phyloP scores from a whole-genome alignment of 2,888 invertebrate species.

The Pinctada fucata region DNA sequence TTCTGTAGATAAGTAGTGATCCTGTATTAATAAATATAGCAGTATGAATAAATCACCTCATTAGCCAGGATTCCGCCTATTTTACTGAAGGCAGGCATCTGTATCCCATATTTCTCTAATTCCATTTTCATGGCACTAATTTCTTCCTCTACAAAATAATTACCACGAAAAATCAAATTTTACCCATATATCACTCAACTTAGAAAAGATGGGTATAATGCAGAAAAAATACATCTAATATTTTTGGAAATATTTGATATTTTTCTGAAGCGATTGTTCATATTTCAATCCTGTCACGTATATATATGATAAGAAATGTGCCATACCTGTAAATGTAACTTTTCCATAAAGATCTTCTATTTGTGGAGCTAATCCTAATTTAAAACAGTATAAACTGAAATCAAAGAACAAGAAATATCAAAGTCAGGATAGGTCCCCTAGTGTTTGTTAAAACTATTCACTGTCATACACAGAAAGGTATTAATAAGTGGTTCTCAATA shows the following conservation, averaged over 20 bases:
- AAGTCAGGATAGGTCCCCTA: neutral
- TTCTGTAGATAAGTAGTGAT: too few relatives aligned
- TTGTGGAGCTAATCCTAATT: slow-evolving; percentile 84
- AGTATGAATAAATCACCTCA: slow-evolving; percentile 64
- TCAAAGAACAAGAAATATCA: slow-evolving; percentile 18
- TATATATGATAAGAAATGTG: too few relatives aligned
- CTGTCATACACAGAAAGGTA: neutral
- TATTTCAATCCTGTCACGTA: too few relatives aligned
- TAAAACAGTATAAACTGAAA: slow-evolving; percentile 77
- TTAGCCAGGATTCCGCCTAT: slow-evolving; percentile 85
- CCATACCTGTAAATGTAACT: slow-evolving; percentile 81
- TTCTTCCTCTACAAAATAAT: slow-evolving; percentile 79
- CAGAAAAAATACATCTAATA: neutral
- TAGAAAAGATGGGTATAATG: neutral
- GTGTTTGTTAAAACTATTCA: too few relatives aligned
- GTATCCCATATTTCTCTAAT: slow-evolving; percentile 84
- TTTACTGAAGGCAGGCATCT: slow-evolving; percentile 86
- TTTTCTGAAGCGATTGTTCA: too few relatives aligned
- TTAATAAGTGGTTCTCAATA: slow-evolving; percentile 13
- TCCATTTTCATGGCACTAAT: slow-evolving; percentile 84
- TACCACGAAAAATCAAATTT: neutral
- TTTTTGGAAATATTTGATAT: too few relatives aligned
- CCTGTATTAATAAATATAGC: neutral
- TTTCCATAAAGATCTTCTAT: slow-evolving; percentile 88
- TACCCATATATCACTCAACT: neutral